Percentiles rank a stretch among this genome's conserved stretches.
These are phyloP conservation scores for Vultur gryphus DNA, from an alignment of 2,797 vertebrate species.

Conservation along the genomic window DNA sequence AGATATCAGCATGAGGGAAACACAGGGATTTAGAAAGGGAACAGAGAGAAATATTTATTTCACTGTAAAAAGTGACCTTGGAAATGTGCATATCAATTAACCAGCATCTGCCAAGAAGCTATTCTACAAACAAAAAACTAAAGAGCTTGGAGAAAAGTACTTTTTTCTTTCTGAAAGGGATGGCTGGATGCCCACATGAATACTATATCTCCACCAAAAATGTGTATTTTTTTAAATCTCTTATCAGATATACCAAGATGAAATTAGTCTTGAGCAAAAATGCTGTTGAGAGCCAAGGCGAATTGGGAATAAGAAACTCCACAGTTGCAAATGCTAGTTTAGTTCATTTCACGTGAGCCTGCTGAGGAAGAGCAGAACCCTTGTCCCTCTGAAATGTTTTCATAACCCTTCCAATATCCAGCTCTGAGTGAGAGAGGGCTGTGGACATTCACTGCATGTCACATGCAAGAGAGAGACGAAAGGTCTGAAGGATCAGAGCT, in stretches of 20 bases:
- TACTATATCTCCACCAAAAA: slow-evolving; percentile 49
- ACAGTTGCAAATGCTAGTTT: neutral
- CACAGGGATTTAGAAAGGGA: neutral
- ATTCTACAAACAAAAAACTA: slow-evolving; percentile 40
- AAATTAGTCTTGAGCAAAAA: slow-evolving; percentile 45
- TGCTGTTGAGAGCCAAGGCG: neutral
- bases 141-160: slow-evolving; percentile 20
- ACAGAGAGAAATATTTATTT: slow-evolving; percentile 8
- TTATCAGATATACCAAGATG: slow-evolving; percentile 40
- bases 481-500: neutral
- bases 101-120: slow-evolving; percentile 57
- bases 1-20: neutral
- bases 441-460: neutral
- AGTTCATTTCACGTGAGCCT: neutral
- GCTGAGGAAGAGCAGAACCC: neutral
- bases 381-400: neutral
- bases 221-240: neutral
- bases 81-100: slow-evolving; percentile 62
- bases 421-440: neutral
- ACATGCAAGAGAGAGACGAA: neutral
- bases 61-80: slow-evolving; percentile 54
- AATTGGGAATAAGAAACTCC: neutral
- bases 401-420: neutral
- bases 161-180: slow-evolving; percentile 31
- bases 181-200: slow-evolving; percentile 39